phyloP scores from a whole-genome alignment of 2,888 invertebrate genomes.

The Argyra leucocephala region DNA sequence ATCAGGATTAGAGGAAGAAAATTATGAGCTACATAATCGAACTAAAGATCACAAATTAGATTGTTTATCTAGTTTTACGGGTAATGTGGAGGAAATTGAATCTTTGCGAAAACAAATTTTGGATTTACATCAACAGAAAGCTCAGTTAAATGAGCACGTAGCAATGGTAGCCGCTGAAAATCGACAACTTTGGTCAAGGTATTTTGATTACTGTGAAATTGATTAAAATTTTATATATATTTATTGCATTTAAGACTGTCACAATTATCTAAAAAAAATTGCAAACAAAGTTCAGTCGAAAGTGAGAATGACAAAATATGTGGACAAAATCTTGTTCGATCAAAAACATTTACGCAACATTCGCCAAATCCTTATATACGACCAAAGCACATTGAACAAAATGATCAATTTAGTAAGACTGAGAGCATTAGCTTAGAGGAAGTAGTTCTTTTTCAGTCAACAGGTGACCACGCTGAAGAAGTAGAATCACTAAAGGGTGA shows the following conservation, averaged over 20 bases:
- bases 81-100: slow-evolving; percentile 42
- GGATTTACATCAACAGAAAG: slow-evolving; percentile 63
- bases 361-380: slow-evolving; percentile 50
- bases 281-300: not conserved
- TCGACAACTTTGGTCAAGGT: slow-evolving; percentile 64
- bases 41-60: slow-evolving; percentile 27
- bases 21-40: slow-evolving; percentile 50
- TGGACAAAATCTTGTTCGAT: slow-evolving; percentile 45
- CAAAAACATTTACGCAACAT: slow-evolving; percentile 60
- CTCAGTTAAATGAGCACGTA: slow-evolving; percentile 65
- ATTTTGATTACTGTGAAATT: slow-evolving; percentile 46
- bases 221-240: slow-evolving; percentile 47
- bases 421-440: slow-evolving; percentile 58
- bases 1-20: slow-evolving; percentile 63
- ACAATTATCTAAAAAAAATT: slow-evolving; percentile 17
- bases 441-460: slow-evolving; percentile 50
- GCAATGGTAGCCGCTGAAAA: slow-evolving; percentile 76
- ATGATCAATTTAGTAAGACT: not conserved
- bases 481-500: slow-evolving; percentile 23
- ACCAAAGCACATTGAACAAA: slow-evolving; percentile 40
- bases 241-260: not conserved
- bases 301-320: slow-evolving; percentile 22
- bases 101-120: slow-evolving; percentile 54
- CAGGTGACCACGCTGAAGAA: slow-evolving; percentile 27
- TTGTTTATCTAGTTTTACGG: slow-evolving; percentile 33